These are phyloP conservation scores for Scopus umbretta DNA, from an alignment of 2,113 vertebrate genomes.

Conservation along the genomic window DNA sequence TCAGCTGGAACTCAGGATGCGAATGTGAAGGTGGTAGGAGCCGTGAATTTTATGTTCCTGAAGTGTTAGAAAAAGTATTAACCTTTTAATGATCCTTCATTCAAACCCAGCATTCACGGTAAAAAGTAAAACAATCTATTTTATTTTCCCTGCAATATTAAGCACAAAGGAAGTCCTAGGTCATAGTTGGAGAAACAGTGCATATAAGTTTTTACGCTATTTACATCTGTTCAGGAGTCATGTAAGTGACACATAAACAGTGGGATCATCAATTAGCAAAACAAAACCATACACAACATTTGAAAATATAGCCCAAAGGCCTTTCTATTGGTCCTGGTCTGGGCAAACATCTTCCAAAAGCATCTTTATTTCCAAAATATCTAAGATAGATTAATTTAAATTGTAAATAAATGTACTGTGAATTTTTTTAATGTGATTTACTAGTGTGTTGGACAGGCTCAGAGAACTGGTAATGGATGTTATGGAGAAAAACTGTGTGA, in stretches of 20 bases:
- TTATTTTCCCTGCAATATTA: background rate
- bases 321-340: background rate
- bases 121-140: background rate
- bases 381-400: background rate
- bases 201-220: background rate
- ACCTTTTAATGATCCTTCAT: slow-evolving; percentile 24
- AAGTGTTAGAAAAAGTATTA: slow-evolving; percentile 19
- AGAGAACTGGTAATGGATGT: background rate
- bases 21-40: slow-evolving; percentile 37
- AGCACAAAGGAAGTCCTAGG: background rate
- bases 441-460: background rate
- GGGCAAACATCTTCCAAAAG: background rate
- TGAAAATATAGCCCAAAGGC: background rate
- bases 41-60: slow-evolving; percentile 2
- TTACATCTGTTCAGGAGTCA: background rate
- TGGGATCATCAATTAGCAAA: background rate
- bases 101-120: background rate
- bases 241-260: background rate
- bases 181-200: background rate
- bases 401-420: background rate
- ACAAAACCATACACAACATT: background rate
- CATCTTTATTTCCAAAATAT: background rate
- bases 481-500: background rate
- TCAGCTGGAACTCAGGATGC: slow-evolving; percentile 42
- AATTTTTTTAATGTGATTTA: background rate